Evolutionary conservation across 1,140 invertebrate genomes (phyloP).

Genomic region (Latrodectus geometricus): DNA sequence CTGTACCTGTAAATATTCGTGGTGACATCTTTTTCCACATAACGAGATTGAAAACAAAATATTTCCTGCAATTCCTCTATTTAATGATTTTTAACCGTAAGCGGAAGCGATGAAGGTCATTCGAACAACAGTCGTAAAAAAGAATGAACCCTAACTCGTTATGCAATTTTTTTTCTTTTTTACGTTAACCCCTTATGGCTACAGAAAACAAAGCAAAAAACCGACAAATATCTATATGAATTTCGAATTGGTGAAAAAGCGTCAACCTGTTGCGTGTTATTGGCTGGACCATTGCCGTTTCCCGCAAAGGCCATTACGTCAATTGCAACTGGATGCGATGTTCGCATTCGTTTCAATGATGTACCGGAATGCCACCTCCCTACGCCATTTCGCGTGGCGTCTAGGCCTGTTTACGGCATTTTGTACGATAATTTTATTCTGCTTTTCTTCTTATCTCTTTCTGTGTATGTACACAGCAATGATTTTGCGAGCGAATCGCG

Average conservation of each 20-base stretch:
- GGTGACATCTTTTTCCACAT: neutral
- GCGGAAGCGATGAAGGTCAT: conserved; percentile 40
- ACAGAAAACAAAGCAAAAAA: neutral
- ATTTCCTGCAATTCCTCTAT: conserved; percentile 26
- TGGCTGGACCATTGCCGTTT: neutral
- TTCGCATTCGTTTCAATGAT: conserved; percentile 23
- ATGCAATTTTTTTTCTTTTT: conserved; percentile 19
- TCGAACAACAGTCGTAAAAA: conserved; percentile 37
- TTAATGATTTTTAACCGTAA: conserved; percentile 26
- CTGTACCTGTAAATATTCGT: neutral
- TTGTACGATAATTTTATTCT: too few relatives aligned
- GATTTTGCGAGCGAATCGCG: too few relatives aligned
- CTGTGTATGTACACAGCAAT: too few relatives aligned
- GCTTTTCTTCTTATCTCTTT: too few relatives aligned
- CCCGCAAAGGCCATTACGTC: conserved; percentile 34
- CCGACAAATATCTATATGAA: neutral
- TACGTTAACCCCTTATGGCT: neutral
- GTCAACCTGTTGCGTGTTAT: neutral
- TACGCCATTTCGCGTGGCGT: conserved; percentile 36
- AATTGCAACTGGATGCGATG: neutral
- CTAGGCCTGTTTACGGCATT: neutral
- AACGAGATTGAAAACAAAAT: neutral
- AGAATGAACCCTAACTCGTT: neutral
- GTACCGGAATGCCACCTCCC: neutral
- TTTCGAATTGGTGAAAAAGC: neutral